phyloP scores from a whole-genome alignment of 2,888 invertebrate genomes.

The Bellardia bayeri region DNA sequence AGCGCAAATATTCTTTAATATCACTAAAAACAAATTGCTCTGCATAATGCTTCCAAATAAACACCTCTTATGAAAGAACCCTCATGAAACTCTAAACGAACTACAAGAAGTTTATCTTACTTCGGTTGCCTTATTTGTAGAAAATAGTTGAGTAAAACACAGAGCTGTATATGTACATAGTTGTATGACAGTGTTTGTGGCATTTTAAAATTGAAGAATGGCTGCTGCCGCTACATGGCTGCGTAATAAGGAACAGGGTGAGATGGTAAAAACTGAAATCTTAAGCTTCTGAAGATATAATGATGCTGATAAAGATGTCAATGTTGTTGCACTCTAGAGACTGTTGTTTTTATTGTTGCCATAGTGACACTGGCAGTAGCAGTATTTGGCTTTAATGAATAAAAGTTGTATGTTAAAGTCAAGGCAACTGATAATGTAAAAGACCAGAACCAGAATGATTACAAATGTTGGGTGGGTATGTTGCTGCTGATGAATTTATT shows the following conservation, averaged over 20 bases:
- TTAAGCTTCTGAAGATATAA: constrained; percentile 68
- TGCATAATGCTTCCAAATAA: too few species aligned
- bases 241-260: constrained; percentile 8
- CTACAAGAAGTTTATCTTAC: constrained; percentile 5
- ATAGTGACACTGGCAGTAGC: not conserved
- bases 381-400: constrained; percentile 23
- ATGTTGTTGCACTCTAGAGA: constrained; percentile 49
- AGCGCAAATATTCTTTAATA: too few species aligned
- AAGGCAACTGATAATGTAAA: constrained; percentile 23
- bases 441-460: constrained; percentile 8
- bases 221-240: constrained; percentile 14
- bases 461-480: not conserved
- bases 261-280: constrained; percentile 11
- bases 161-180: not conserved
- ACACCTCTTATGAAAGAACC: not conserved
- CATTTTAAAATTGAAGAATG: constrained; percentile 38
- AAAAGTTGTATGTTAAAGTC: constrained; percentile 28
- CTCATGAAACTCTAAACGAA: not conserved
- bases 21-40: too few species aligned
- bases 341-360: constrained; percentile 19
- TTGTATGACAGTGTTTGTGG: constrained; percentile 16
- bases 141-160: not conserved
- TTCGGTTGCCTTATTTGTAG: constrained; percentile 4
- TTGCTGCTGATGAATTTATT: constrained; percentile 21
- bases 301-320: constrained; percentile 71